phyloP scores from a whole-genome alignment of 2,888 invertebrate genomes.

The Hartigia nigra region DNA sequence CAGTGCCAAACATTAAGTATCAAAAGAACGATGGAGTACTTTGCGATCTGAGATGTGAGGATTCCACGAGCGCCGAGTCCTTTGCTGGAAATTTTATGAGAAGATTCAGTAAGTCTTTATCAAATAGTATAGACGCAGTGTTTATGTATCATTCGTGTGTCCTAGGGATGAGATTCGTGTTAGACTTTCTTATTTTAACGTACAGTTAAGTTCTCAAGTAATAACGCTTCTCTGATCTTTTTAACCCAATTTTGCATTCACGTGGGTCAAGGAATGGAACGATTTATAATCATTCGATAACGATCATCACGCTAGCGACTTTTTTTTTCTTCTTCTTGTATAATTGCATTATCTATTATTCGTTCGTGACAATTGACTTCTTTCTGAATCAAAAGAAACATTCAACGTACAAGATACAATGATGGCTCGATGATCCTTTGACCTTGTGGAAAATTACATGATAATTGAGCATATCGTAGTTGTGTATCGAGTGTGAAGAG shows the following conservation, averaged over 20 bases:
- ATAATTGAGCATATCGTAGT: not conserved
- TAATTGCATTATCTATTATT: not conserved
- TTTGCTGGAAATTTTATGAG: constrained; percentile 83
- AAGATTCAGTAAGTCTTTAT: constrained; percentile 87
- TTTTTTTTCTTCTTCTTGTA: not conserved
- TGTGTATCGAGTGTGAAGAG: not conserved
- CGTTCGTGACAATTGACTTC: not conserved
- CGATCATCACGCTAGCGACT: not conserved
- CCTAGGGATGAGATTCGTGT: constrained; percentile 35
- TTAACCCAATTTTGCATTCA: constrained; percentile 1
- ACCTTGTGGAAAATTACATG: not conserved
- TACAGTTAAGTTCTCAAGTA: constrained; percentile 2
- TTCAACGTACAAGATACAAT: not conserved
- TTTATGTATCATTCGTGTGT: constrained; percentile 36
- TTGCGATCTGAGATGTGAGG: constrained; percentile 70
- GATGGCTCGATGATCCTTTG: not conserved
- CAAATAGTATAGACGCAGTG: constrained; percentile 48
- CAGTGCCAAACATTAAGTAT: constrained; percentile 82
- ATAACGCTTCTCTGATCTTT: not conserved
- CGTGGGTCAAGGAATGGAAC: not conserved
- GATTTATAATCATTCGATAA: not conserved
- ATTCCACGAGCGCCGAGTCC: constrained; percentile 56
- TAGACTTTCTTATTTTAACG: constrained; percentile 27
- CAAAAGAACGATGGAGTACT: constrained; percentile 66
- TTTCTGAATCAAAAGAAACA: not conserved